These are phyloP conservation scores for Erynnis tages DNA, from an alignment of 2,888 invertebrate species.

Conservation along the genomic window DNA sequence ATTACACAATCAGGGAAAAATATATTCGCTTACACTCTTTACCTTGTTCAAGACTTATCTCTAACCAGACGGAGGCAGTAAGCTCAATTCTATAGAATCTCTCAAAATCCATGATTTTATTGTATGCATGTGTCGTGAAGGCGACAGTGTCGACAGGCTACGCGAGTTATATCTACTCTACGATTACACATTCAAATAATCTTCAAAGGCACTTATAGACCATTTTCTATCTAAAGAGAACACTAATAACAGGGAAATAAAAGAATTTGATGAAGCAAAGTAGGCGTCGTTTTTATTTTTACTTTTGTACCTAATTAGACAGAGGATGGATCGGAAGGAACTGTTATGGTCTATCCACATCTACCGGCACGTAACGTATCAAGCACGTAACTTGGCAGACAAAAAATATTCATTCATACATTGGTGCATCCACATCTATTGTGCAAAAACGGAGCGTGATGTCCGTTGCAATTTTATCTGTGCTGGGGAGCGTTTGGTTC, in stretches of 20 bases:
- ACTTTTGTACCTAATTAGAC: too few relatives aligned
- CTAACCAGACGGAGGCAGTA: slow-evolving; percentile 22
- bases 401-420: too few relatives aligned
- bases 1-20: not conserved
- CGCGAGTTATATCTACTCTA: slow-evolving; percentile 11
- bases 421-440: too few relatives aligned
- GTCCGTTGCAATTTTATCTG: too few relatives aligned
- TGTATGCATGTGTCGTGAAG: not conserved
- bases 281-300: too few relatives aligned
- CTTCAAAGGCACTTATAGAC: slow-evolving; percentile 24
- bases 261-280: not conserved
- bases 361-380: too few relatives aligned
- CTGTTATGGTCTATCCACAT: too few relatives aligned
- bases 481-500: too few relatives aligned
- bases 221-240: slow-evolving; percentile 5
- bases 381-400: too few relatives aligned
- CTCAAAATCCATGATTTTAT: not conserved
- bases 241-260: not conserved
- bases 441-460: too few relatives aligned
- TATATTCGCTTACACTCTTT: not conserved
- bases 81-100: slow-evolving; percentile 14
- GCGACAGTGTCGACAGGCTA: not conserved
- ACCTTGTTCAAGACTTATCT: slow-evolving; percentile 10
- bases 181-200: slow-evolving; percentile 17
- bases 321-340: too few relatives aligned